Evolutionary conservation across 2,113 vertebrate species (phyloP).

Genomic region (Nerophis ophidion): DNA sequence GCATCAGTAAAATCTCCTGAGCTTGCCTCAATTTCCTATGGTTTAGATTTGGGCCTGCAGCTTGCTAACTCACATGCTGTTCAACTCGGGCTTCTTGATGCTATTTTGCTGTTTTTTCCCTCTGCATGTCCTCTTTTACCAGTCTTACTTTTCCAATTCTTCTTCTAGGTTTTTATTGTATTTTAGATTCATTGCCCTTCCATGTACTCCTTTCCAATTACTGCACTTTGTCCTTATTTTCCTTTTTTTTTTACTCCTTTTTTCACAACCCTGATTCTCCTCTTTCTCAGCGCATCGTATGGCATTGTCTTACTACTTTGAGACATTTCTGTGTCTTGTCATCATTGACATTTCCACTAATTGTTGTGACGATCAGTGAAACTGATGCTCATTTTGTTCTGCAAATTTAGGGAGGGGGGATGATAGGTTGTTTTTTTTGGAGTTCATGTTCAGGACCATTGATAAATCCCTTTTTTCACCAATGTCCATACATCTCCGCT

Average conservation of each 20-base stretch:
- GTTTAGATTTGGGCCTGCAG: slow-evolving; percentile 6
- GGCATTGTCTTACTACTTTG: too few species aligned
- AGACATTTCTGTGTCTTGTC: background rate
- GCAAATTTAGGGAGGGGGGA: too few species aligned
- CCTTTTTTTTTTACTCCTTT: background rate
- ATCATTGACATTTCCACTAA: too few species aligned
- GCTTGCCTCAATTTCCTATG: slow-evolving; percentile 17
- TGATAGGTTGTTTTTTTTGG: too few species aligned
- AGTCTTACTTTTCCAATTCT: background rate
- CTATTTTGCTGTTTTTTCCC: background rate
- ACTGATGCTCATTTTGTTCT: too few species aligned
- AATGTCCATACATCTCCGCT: too few species aligned
- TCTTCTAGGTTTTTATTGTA: background rate
- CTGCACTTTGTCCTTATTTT: background rate
- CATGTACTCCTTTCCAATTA: background rate
- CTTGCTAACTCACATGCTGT: slow-evolving; percentile 6
- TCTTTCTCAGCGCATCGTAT: too few species aligned
- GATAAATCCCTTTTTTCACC: too few species aligned
- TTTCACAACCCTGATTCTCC: background rate
- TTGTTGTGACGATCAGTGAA: too few species aligned
- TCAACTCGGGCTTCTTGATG: background rate
- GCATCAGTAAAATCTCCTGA: slow-evolving; percentile 6
- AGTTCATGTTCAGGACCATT: too few species aligned
- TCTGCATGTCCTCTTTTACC: background rate
- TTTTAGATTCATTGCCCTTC: background rate